Evolutionary conservation across 2,797 vertebrate genomes (phyloP), one percentile per base, ranked within the genome.

Genomic region (Echeneis naucrates): DNA sequence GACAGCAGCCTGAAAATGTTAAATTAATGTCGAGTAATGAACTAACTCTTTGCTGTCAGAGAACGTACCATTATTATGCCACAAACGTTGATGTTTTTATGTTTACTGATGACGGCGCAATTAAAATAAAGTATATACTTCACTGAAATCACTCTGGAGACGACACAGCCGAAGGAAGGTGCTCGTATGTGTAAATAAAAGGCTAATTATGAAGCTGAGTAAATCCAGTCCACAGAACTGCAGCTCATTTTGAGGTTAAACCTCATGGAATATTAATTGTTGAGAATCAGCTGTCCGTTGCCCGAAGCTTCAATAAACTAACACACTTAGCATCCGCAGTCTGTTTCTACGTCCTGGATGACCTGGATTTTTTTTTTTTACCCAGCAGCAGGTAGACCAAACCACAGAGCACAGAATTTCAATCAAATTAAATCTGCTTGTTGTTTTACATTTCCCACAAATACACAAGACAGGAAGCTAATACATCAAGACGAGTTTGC

Each of bases 271-370:
- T 42, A 6, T 5, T 14, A 42, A 40, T n/a, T 45, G n/a, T 45
- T 11, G 40, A 35, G 19, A 55, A 55, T 55, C 51, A 54, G 24
- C 51, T 55, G 17, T 27, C n/a, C n/a, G n/a, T n/a, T n/a, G n/a
- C n/a, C n/a, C n/a, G n/a, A n/a, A n/a, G n/a, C n/a, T n/a, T n/a
- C n/a, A n/a, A 33, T 24, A 33, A 19, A 5, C 6, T 33, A 32
- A 5, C 2, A 9, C 2, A 7, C 45, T 4, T 4, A 51, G 44
- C 14, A 33, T 33, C 8, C 5, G 48, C 21, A 23, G 45, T 21
- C 38, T 40, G 38, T 4, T 17, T 7, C 40, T 6, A 23, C 32
- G 50, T n/a, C 10, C 47, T 8, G 19, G 14, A 27, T 12, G 13
- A 30, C 12, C 4, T 10, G 8, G 33, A 37, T 38, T 2, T n/a